Conservation (phyloP, 2,113 vertebrate species). For the Cyrtonyx montezumae region DNA sequence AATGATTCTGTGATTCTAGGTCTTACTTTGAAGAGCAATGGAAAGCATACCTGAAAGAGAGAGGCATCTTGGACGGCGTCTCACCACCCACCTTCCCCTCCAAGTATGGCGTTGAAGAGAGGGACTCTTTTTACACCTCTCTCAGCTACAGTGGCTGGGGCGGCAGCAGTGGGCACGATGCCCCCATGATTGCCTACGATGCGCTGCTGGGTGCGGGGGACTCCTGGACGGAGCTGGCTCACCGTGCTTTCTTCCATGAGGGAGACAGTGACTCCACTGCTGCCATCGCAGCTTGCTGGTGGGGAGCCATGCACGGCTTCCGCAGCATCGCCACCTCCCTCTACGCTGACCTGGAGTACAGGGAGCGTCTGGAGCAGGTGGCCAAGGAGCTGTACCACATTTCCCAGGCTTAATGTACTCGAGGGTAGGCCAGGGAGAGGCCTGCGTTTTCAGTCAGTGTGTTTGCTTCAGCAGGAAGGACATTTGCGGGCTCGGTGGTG, state of each 20-base stretch:
- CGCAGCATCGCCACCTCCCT: constrained; percentile 71
- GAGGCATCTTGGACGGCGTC: constrained; percentile 79
- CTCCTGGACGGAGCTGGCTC: constrained; percentile 82
- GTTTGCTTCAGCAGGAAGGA: not conserved
- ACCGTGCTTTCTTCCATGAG: constrained; percentile 82
- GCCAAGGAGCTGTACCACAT: constrained; percentile 68
- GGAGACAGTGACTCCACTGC: constrained; percentile 86
- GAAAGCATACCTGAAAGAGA: constrained; percentile 76
- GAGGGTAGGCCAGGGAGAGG: not conserved
- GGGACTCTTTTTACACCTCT: constrained; percentile 79
- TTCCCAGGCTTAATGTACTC: fast-evolving
- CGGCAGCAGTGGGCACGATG: constrained; percentile 85
- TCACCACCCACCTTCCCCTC: constrained; percentile 74
- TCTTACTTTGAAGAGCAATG: constrained; percentile 81
- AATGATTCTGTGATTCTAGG: constrained; percentile 58
- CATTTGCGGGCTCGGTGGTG: fast-evolving
- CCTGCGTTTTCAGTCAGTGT: not conserved
- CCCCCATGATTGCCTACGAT: constrained; percentile 87
- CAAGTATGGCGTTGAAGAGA: constrained; percentile 73
- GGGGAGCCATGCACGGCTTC: constrained; percentile 81
- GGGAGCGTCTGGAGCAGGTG: constrained; percentile 70
- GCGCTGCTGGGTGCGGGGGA: constrained; percentile 78
- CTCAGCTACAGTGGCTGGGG: constrained; percentile 80
- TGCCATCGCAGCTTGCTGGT: constrained; percentile 80
- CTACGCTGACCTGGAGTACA: constrained; percentile 79